Conservation (phyloP, 1,140 invertebrate species). For the Drepana arcuata region DNA sequence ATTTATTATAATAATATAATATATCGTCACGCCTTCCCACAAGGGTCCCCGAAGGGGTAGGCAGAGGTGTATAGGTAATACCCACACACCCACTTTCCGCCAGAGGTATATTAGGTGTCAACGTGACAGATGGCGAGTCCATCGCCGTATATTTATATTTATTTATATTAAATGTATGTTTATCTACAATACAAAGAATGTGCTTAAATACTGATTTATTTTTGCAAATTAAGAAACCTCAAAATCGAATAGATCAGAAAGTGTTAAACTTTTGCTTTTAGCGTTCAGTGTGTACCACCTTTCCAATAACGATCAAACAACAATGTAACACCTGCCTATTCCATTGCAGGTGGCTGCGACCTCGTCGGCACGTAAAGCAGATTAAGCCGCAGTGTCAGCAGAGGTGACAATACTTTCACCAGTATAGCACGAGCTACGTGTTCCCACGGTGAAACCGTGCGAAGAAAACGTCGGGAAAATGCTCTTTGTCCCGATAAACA, state of each 20-base stretch:
- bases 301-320: not conserved
- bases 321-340: conserved; percentile 33
- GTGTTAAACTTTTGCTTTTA: not conserved
- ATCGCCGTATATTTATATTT: too few relatives aligned
- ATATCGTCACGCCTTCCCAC: too few relatives aligned
- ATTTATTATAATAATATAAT: too few relatives aligned
- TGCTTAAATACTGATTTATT: not conserved
- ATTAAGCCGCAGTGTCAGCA: conserved; percentile 29
- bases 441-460: conserved; percentile 64
- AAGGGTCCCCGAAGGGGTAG: too few relatives aligned
- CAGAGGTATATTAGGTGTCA: too few relatives aligned
- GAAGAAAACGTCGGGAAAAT: conserved; percentile 54
- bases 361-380: conserved; percentile 37
- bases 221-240: not conserved
- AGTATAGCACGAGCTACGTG: conserved; percentile 30
- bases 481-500: conserved; percentile 39
- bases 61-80: too few relatives aligned
- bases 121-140: too few relatives aligned
- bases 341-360: conserved; percentile 42
- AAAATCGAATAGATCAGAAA: not conserved
- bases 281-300: not conserved
- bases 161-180: too few relatives aligned
- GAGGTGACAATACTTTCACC: conserved; percentile 57
- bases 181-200: conserved; percentile 9
- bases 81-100: too few relatives aligned